Base-by-base conservation (phyloP, 2,797 vertebrate species). In the Amniataba percoides region DNA sequence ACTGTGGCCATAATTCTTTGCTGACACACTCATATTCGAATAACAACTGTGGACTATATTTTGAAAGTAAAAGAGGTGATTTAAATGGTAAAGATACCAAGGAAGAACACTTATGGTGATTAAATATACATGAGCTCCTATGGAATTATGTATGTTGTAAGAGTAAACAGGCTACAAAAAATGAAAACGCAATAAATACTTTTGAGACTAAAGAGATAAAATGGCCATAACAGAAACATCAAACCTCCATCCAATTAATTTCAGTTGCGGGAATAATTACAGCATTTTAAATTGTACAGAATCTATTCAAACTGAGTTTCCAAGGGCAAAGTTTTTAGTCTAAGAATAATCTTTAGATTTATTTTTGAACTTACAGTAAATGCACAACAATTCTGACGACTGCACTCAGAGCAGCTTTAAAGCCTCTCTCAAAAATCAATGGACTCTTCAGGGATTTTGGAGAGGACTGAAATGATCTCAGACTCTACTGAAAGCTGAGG, bases 71-170 rank as follows among this genome's bases (percentile, higher is more conserved):
- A 62, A 62, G 2, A 49, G 14, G 1, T 5, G 9, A 68, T 46
- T 87, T 27, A 36, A 65, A 65, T 23, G 56, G 13, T 49, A 40
- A 6, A 52, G 21, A 43, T 31, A 25, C 42, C 8, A 27, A 40
- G 12, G 18, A 48, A 43, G 25, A 27, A 9, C 3, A 48, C 65
- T 51, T 66, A 52, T 23, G 7, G 25, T 23, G 12, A 67, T 76
- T 3, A 77, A 72, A 46, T 61, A 85, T 82, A 78, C 0, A 82
- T 73, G 23, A 59, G 34, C 18, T 65, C 36, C 62, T 16, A 13
- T 51, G 43, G 21, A 1, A 10, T 51, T 18, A 27, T 27, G 7
- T 40, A 19, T 21, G 27, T 9, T 56, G 2, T 0, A 61, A 62
- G 36, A 75, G 40, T 42, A 74, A 58, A 55, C 34, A 25, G 59